These are phyloP conservation scores for Pseudomugil gertrudae DNA, from an alignment of 2,797 vertebrate species.

Conservation along the genomic window DNA sequence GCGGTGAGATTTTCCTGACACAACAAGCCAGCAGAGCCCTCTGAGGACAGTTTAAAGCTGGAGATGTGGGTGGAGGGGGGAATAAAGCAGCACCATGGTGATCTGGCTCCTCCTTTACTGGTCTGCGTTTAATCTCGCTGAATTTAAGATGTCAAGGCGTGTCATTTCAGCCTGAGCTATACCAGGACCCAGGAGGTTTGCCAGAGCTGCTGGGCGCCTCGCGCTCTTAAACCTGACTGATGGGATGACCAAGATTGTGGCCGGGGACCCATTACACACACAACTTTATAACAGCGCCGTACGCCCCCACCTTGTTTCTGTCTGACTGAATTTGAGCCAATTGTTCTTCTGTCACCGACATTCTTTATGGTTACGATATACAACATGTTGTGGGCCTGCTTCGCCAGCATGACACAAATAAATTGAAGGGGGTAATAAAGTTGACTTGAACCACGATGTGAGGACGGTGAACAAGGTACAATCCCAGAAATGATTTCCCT, in stretches of 20 bases:
- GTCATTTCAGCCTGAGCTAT: constrained; percentile 76
- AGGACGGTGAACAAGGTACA: constrained; percentile 25
- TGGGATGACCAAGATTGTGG: constrained; percentile 68
- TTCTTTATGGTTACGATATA: constrained; percentile 80
- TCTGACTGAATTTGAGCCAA: constrained; percentile 70
- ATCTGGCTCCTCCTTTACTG: constrained; percentile 46
- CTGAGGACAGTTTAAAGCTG: constrained; percentile 58
- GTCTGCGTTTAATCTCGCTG: constrained; percentile 76
- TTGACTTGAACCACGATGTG: constrained; percentile 56
- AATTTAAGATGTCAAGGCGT: constrained; percentile 80
- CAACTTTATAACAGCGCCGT: constrained; percentile 74
- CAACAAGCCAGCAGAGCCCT: constrained; percentile 60
- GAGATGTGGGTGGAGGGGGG: constrained; percentile 29
- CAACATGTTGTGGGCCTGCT: constrained; percentile 52
- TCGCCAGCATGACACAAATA: constrained; percentile 61
- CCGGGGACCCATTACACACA: constrained; percentile 71
- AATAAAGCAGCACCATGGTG: constrained; percentile 55
- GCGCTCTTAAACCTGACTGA: constrained; percentile 80
- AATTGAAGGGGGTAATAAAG: constrained; percentile 71
- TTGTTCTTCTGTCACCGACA: constrained; percentile 71
- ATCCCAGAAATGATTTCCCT: constrained; percentile 16
- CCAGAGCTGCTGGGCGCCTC: constrained; percentile 47
- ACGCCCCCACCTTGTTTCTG: constrained; percentile 49
- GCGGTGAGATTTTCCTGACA: constrained; percentile 16
- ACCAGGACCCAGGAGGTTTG: constrained; percentile 61